Percentiles rank a stretch among this genome's conserved stretches.
Evolutionary conservation across 1,140 invertebrate genomes (phyloP).

Genomic region (Mycetomoellerius zeteki): DNA sequence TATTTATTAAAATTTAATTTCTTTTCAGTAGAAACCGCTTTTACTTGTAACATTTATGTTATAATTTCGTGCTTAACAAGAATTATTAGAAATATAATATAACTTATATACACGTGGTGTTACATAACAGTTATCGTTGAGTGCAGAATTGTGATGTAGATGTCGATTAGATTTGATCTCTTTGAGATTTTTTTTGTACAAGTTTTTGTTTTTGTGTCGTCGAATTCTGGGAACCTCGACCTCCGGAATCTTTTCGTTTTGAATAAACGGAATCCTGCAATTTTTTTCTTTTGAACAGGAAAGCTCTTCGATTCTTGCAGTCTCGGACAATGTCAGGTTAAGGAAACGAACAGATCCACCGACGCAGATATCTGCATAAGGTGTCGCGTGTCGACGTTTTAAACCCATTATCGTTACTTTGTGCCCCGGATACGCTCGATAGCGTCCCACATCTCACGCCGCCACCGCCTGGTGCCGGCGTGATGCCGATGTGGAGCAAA

Average conservation of each 20-base stretch:
- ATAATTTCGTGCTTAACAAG: no score
- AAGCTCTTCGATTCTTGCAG: neutral
- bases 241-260: neutral
- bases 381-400: constrained; percentile 63
- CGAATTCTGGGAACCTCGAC: neutral
- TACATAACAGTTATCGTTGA: no score
- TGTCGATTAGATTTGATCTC: no score
- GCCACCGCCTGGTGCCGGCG: constrained; percentile 37
- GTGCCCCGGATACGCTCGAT: constrained; percentile 80
- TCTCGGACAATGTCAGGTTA: neutral
- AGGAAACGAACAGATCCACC: neutral
- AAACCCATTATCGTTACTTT: constrained; percentile 67
- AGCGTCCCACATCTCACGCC: constrained; percentile 75
- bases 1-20: no score
- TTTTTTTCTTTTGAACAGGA: neutral
- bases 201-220: neutral
- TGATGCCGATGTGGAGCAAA: constrained; percentile 77
- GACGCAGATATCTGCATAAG: constrained; percentile 51
- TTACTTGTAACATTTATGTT: no score
- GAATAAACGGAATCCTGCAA: neutral
- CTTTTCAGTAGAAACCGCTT: no score
- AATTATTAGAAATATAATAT: no score
- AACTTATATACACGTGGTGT: no score
- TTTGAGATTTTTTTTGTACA: no score
- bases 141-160: no score